Base-by-base conservation (phyloP, 2,888 invertebrate species). In the Scaptomyza tumidula region DNA sequence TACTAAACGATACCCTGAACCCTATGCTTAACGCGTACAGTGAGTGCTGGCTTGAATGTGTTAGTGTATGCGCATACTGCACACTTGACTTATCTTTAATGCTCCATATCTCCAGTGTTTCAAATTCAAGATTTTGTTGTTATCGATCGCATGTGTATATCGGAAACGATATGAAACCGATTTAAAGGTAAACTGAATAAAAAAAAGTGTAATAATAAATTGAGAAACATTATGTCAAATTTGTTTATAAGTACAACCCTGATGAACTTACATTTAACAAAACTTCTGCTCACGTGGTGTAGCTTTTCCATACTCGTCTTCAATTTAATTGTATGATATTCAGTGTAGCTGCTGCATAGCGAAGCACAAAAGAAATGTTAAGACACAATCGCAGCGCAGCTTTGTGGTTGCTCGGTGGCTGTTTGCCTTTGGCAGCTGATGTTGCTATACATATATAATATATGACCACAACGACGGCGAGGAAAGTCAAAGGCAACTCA, bases 361-460 rank as follows among this genome's bases (percentile, higher is more conserved):
- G 49, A 49, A 53, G 29, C 65, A 59, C 53, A 64, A 66, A 75
- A 75, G 69, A 85, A 75, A 82, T 79, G 82, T 77, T 24, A 5
- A 24, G 24, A 24, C 24, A 24, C 85, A 81, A 79, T 75, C 58
- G 65, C 44, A 19, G 41, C 41, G 19, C 14, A 46, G 45, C 45
- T 53, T 66, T 62, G 50, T 53, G 54, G 67, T 50, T 57, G 56
- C 41, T 43, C 13, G 24, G 14, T 45, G 54, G 44, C 39, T 49
- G 19, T 46, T 14, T 58, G 58, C 41, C 43, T 43, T 35, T 50
- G 60, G 54, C 66, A 52, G 54, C 48, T 55, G 68, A 52, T 48
- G 45, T 43, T 62, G 59, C 48, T 27, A 27, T 27, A 45, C 46
- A 57, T 61, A 9, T 41, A 46, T 46, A 58, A 65, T 62, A 75